Base-by-base conservation (phyloP, 2,797 vertebrate species). In the Hipposideros larvatus region DNA sequence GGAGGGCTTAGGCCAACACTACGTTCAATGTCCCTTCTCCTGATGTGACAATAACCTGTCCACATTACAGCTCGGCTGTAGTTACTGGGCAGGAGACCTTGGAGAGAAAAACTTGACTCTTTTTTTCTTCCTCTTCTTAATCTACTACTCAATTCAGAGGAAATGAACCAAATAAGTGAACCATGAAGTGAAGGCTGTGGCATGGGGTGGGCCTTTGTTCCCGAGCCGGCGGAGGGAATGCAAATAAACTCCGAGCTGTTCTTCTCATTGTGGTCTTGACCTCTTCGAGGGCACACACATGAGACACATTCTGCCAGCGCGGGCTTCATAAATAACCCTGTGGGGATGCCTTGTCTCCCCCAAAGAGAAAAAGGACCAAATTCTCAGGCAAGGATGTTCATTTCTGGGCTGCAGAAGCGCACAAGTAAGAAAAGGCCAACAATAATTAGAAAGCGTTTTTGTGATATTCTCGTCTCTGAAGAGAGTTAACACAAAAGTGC, bases 361-460 rank as follows among this genome's bases (percentile, higher is more conserved):
- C 5, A 43, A 5, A 15, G 61, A 84, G 53, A 66, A 26, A 75
- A 71, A 93, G 61, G 63, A 83, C 82, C 82, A 18, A 34, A 59
- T 61, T 80, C 80, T 46, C 68, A 48, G 65, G 89, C 63, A n/a
- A 84, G 41, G 89, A 73, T 87, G 91, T 46, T 92, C 91, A 66
- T 48, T 97, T 96, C 43, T 18, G 55, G 87, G 77, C 79, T 19
- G 61, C 65, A 15, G 34, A 61, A 75, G 53, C 46, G 11, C 85
- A 8, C 1, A n/a, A 48, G 77, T 51, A 74, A 88, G 34, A 66
- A 93, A 84, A 96, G 84, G 80, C 75, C 63, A 78, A 19, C 18
- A 4, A 48, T 59, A 71, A 95, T 94, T 96, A 96, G 93, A 57
- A 83, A 57, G 53, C 65, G 68, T 63, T 74, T 97, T 83, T 77